Evolutionary conservation across 2,888 invertebrate species (phyloP).

Genomic region (Ceraclea dissimilis): DNA sequence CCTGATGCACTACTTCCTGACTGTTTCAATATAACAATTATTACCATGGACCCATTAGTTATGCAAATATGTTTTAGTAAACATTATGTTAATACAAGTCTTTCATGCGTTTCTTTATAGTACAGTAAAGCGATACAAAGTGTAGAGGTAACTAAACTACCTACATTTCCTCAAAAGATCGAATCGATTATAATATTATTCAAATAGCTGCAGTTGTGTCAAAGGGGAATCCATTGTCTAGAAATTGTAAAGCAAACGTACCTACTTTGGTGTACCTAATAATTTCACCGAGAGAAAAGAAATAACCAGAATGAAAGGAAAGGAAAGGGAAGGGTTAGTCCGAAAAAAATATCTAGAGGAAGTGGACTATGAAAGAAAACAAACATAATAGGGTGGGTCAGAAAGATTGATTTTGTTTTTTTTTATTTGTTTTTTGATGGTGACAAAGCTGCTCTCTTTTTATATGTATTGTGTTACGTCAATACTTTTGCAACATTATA

Average conservation of each 20-base stretch:
- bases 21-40: no score
- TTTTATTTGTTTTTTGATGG: no score
- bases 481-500: slow-evolving; percentile 12
- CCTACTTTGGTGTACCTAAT: not conserved
- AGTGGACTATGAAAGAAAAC: not conserved
- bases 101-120: no score
- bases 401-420: no score
- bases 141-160: slow-evolving; percentile 3
- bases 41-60: no score
- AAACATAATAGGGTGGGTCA: not conserved
- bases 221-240: slow-evolving; percentile 1
- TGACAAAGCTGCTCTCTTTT: no score
- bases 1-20: no score
- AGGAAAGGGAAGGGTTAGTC: not conserved
- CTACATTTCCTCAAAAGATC: not conserved
- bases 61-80: no score
- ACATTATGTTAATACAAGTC: no score
- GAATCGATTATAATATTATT: not conserved
- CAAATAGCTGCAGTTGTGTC: not conserved
- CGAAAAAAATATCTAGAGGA: not conserved
- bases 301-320: no score
- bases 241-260: not conserved
- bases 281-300: not conserved
- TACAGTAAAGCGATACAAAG: not conserved
- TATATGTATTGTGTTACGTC: no score